phyloP scores from a whole-genome alignment of 2,797 vertebrate genomes.

The Pygocentrus nattereri region DNA sequence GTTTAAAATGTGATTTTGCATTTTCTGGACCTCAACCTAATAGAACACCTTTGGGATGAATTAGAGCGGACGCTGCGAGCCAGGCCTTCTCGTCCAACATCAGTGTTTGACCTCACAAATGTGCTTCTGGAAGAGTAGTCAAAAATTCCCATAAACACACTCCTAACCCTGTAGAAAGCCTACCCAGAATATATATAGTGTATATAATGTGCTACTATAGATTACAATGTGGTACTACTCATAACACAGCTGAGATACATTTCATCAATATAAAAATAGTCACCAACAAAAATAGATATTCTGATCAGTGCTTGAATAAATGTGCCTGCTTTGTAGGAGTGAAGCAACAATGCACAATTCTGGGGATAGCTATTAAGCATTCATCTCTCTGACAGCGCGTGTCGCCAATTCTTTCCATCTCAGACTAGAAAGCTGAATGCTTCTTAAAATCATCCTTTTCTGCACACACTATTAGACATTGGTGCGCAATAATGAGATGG shows the following conservation, averaged over 20 bases:
- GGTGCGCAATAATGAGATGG: slow-evolving; percentile 22
- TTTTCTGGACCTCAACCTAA: no score
- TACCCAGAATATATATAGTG: no score
- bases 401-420: slow-evolving; percentile 24
- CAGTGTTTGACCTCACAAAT: no score
- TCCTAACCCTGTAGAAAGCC: no score
- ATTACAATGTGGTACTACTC: neutral
- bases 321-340: slow-evolving; percentile 23
- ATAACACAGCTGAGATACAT: slow-evolving; percentile 1
- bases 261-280: slow-evolving; percentile 28
- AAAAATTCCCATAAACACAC: no score
- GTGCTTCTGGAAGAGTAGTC: no score
- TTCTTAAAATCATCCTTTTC: slow-evolving; percentile 33
- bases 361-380: slow-evolving; percentile 24
- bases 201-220: neutral
- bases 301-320: slow-evolving; percentile 11
- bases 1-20: no score
- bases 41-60: no score
- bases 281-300: slow-evolving; percentile 21
- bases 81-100: no score
- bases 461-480: neutral
- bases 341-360: slow-evolving; percentile 26
- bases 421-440: slow-evolving; percentile 46
- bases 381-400: slow-evolving; percentile 24
- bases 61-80: no score